phyloP scores from a whole-genome alignment of 2,113 vertebrate species.

The Dasyurus viverrinus region DNA sequence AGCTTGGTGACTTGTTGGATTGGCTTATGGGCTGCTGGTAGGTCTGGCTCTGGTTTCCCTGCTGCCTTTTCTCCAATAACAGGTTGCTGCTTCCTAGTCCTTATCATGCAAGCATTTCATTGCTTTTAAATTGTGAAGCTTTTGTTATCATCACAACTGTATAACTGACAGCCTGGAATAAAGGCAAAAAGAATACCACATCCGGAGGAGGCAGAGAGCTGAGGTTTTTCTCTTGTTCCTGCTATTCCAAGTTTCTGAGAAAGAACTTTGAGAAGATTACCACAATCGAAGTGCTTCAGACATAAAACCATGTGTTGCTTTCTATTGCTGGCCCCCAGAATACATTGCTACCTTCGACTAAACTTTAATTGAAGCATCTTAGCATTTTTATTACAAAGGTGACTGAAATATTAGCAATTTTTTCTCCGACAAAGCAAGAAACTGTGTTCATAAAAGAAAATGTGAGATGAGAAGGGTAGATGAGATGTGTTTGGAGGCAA shows the following conservation, averaged over 20 bases:
- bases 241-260: background rate
- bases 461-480: background rate
- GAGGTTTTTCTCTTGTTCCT: background rate
- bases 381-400: slow-evolving; percentile 5
- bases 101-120: slow-evolving; percentile 31
- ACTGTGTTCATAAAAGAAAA: slow-evolving; percentile 45
- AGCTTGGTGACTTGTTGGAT: slow-evolving; percentile 29
- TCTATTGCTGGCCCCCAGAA: slow-evolving; percentile 14
- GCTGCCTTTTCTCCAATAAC: slow-evolving; percentile 42
- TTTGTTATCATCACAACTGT: slow-evolving; percentile 20
- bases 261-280: background rate
- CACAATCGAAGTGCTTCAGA: fast-evolving
- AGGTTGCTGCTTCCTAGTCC: background rate
- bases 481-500: slow-evolving; percentile 17
- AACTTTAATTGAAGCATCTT: background rate
- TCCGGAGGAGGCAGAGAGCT: background rate
- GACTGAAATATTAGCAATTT: slow-evolving; percentile 7
- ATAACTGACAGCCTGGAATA: slow-evolving; percentile 32
- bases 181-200: slow-evolving; percentile 20
- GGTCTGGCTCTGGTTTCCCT: slow-evolving; percentile 26
- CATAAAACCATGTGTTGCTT: fast-evolving
- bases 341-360: background rate
- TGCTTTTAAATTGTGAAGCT: slow-evolving; percentile 63
- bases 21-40: background rate
- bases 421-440: background rate